These are phyloP conservation scores for Lasioglossum albipes DNA, from an alignment of 1,140 invertebrate genomes.

Conservation along the genomic window DNA sequence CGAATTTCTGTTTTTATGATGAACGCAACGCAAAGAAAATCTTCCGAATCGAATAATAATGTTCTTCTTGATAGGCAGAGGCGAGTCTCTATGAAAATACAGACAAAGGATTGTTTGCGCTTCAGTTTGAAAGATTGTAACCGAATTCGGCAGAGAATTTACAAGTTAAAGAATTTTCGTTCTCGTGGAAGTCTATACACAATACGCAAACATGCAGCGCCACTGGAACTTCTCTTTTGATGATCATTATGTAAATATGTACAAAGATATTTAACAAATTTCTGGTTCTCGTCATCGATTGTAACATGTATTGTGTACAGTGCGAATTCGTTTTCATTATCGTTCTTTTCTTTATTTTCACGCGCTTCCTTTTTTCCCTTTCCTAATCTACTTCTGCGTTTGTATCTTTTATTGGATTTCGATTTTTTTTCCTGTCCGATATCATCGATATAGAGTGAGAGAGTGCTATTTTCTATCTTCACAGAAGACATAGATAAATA, in stretches of 20 bases:
- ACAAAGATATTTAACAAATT: slow-evolving; percentile 73
- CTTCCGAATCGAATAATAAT: background rate
- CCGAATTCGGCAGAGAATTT: slow-evolving; percentile 27
- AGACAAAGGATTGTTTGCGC: slow-evolving; percentile 15
- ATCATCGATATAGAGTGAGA: slow-evolving; percentile 80
- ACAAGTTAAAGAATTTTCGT: slow-evolving; percentile 49
- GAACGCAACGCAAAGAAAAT: background rate
- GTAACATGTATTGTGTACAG: slow-evolving; percentile 67
- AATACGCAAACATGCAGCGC: slow-evolving; percentile 50
- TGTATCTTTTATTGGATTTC: slow-evolving; percentile 66
- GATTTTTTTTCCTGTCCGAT: slow-evolving; percentile 68
- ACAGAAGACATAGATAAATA: slow-evolving; percentile 83
- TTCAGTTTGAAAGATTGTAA: slow-evolving; percentile 28
- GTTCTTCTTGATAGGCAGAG: background rate
- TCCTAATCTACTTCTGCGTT: slow-evolving; percentile 75
- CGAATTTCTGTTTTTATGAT: background rate
- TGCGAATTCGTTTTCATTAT: slow-evolving; percentile 55
- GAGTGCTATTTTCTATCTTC: slow-evolving; percentile 82
- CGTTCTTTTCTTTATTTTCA: background rate
- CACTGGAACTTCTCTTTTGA: slow-evolving; percentile 67
- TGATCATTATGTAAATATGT: slow-evolving; percentile 69
- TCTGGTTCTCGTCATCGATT: slow-evolving; percentile 59
- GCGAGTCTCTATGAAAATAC: slow-evolving; percentile 59
- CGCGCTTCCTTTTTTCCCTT: background rate
- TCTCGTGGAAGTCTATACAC: slow-evolving; percentile 41